Evolutionary conservation across 2,113 vertebrate species (phyloP).

Genomic region (Larimichthys polyactis): DNA sequence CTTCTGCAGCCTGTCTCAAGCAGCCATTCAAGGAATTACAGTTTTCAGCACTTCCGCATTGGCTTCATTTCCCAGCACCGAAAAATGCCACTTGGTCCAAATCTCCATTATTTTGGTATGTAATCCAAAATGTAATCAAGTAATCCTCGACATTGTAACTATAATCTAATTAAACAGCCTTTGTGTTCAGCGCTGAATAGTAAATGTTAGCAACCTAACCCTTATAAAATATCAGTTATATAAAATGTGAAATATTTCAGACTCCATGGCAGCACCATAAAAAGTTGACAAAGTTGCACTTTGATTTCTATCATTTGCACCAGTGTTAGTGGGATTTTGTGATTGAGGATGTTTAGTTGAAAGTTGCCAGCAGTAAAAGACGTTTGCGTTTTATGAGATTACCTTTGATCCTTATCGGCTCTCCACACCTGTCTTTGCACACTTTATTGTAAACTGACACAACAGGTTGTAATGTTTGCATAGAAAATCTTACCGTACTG

Average conservation of each 20-base stretch:
- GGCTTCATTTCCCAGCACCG: no score
- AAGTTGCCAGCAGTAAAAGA: conserved; percentile 3
- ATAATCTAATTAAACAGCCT: not conserved
- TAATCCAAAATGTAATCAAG: no score
- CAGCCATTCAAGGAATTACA: no score
- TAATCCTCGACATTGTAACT: no score
- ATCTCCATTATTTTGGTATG: no score
- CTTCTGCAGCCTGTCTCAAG: no score
- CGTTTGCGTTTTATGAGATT: not conserved
- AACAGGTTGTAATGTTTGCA: not conserved
- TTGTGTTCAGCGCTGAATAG: not conserved
- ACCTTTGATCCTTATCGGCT: conserved; percentile 2
- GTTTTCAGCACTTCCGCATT: no score
- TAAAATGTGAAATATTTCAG: not conserved
- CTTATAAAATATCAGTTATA: not conserved
- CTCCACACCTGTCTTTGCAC: not conserved
- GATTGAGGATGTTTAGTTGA: conserved; percentile 23
- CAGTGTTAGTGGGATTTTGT: conserved; percentile 25
- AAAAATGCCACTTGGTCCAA: no score
- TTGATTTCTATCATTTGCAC: not conserved
- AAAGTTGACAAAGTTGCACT: not conserved
- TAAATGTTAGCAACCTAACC: not conserved
- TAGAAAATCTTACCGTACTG: not conserved
- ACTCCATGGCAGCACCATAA: not conserved
- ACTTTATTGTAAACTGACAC: not conserved